Base-by-base conservation (phyloP, 2,797 vertebrate genomes). In the Ara ararauna region DNA sequence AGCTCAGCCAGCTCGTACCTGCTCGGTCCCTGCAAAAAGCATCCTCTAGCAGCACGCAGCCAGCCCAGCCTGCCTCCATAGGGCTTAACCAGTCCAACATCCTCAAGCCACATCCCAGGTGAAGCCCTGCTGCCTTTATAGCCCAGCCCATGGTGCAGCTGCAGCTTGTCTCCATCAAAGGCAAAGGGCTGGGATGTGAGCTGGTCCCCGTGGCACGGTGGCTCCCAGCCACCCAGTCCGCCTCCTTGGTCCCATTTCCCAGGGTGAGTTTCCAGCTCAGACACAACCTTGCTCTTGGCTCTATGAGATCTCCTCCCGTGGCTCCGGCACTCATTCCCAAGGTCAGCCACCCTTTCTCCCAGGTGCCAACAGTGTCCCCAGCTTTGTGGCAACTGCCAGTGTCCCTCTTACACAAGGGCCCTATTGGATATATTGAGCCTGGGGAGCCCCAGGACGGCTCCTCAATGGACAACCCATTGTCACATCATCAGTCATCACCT, bases 21-120 rank as follows among this genome's bases (percentile, higher is more conserved):
- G 44, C 70, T 65, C 5, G 0, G 24, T 50, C 32, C 20, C 48
- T 38, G 64, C 11, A n/a, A 3, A 1, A 30, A 62, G 54, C 76
- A n/a, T 34, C 60, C 83, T 44, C 53, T 26, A 36, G 34, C 34
- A 26, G 58, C 34, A 36, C 1, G 7, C 5, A 26, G 10, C 4
- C 62, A 58, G 32, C 78, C 45, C 93, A 4, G 50, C 3, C 8
- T 21, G 34, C 5, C 20, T 60, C 64, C 34, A 4, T 48, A 20
- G 6, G 2, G 0, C 76, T 29, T 20, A 82, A 1, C 30, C 29
- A 53, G 10, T 7, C 44, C 74, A 6, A 0, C 0, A 0, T 20
- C n/a, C 84, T 11, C 62, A 34, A 22, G 7, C 7, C 12, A 10
- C 5, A 13, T 32, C 34, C 62, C 45, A n/a, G 60, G 6, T 38